Conservation (phyloP, 2,797 vertebrate species). For the Hafferia zeledoni region DNA sequence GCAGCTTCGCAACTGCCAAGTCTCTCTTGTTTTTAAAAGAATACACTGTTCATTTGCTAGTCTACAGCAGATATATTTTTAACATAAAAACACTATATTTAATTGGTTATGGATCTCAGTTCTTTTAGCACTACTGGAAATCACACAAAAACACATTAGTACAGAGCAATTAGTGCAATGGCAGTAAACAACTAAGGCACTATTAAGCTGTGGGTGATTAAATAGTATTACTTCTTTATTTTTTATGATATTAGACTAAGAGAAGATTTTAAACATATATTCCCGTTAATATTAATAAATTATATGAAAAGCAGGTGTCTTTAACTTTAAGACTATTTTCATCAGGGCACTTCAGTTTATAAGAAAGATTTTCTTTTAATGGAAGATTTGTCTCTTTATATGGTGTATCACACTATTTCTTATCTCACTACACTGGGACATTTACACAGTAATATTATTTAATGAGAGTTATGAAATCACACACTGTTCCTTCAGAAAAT, state of each 20-base stretch:
- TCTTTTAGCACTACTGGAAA: conserved; percentile 85
- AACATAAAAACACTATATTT: conserved; percentile 84
- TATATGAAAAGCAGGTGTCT: conserved; percentile 74
- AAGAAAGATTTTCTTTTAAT: conserved; percentile 35
- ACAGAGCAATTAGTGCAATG: conserved; percentile 81
- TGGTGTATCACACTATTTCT: conserved; percentile 50
- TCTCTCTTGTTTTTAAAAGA: conserved; percentile 66
- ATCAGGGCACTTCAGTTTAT: conserved; percentile 33
- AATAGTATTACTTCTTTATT: conserved; percentile 83
- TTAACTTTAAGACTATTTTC: conserved; percentile 58
- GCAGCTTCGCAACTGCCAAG: conserved; percentile 64
- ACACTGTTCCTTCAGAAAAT: conserved; percentile 68
- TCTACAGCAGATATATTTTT: conserved; percentile 80
- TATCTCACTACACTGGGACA: conserved; percentile 65
- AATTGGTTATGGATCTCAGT: conserved; percentile 84
- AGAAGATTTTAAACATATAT: conserved; percentile 73
- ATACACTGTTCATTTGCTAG: conserved; percentile 70
- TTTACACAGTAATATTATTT: conserved; percentile 77
- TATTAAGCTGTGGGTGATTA: conserved; percentile 86
- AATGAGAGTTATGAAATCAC: conserved; percentile 73
- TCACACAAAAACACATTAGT: conserved; percentile 85
- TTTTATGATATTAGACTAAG: conserved; percentile 78
- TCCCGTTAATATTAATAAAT: conserved; percentile 64
- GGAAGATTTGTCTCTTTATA: conserved; percentile 52
- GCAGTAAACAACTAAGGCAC: conserved; percentile 83